These are phyloP conservation scores for Sandelia bainsii DNA, from an alignment of 2,797 vertebrate species.

Conservation along the genomic window DNA sequence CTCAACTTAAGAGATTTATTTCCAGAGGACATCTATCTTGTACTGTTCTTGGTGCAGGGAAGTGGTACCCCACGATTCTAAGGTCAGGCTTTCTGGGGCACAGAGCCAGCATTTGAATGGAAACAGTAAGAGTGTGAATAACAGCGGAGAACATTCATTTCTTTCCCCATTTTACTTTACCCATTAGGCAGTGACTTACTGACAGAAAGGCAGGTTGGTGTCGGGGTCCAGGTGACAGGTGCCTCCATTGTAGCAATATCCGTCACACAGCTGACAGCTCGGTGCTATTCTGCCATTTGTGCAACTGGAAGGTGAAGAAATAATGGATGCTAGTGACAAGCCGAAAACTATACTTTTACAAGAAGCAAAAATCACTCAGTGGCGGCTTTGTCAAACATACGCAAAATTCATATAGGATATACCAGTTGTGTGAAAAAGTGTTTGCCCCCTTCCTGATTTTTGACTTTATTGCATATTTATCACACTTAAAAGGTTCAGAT, in stretches of 20 bases:
- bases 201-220: slow-evolving; percentile 94
- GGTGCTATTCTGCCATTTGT: slow-evolving; percentile 96
- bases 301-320: slow-evolving; percentile 87
- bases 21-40: slow-evolving; percentile 56
- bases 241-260: slow-evolving; percentile 98
- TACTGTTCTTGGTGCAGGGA: slow-evolving; percentile 39
- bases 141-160: slow-evolving; percentile 57
- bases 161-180: slow-evolving; percentile 50
- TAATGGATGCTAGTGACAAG: slow-evolving; percentile 62
- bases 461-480: no score
- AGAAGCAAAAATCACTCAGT: slow-evolving; percentile 34
- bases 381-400: slow-evolving; percentile 46
- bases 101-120: slow-evolving; percentile 58
- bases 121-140: slow-evolving; percentile 56
- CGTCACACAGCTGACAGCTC: slow-evolving; percentile 97
- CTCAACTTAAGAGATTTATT: slow-evolving; percentile 56
- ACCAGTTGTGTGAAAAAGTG: no score
- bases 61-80: slow-evolving; percentile 46
- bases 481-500: no score
- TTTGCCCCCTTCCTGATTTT: no score
- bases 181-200: slow-evolving; percentile 92
- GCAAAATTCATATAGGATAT: slow-evolving; percentile 31
- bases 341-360: slow-evolving; percentile 48
- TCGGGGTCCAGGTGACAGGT: slow-evolving; percentile 97
- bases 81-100: slow-evolving; percentile 51